phyloP scores from a whole-genome alignment of 2,888 invertebrate species.

The Holacanthella duospinosa region DNA sequence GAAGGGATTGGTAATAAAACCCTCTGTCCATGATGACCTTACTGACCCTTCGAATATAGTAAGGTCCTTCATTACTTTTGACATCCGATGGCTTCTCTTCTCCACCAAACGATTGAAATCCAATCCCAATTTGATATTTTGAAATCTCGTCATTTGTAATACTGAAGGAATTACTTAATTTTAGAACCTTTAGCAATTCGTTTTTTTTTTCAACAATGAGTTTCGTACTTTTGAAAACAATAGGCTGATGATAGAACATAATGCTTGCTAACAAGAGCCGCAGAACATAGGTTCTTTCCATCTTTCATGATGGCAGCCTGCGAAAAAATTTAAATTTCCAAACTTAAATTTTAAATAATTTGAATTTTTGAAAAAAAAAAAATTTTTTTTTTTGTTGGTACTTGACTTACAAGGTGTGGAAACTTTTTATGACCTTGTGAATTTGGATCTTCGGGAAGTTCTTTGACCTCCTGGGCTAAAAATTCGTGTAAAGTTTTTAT shows the following conservation, averaged over 20 bases:
- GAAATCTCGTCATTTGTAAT: slow-evolving; percentile 2
- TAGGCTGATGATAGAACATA: background rate
- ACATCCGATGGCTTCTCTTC: background rate
- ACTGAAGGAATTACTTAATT: background rate
- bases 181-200: background rate
- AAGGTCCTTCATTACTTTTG: slow-evolving; percentile 3
- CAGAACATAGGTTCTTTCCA: slow-evolving; percentile 5
- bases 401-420: background rate
- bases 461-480: background rate
- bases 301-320: slow-evolving; percentile 4
- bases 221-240: slow-evolving; percentile 9
- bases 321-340: background rate
- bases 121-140: slow-evolving; percentile 2
- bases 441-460: background rate
- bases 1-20: slow-evolving; percentile 2
- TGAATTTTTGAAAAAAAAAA: too few species aligned
- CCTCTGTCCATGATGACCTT: slow-evolving; percentile 8
- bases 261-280: background rate
- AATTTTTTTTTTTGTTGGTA: too few species aligned
- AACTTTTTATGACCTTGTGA: background rate
- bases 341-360: background rate
- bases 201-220: background rate
- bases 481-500: background rate
- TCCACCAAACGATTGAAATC: background rate
- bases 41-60: slow-evolving; percentile 2